Evolutionary conservation across 2,113 vertebrate species (phyloP).

Genomic region (Sinocyclocheilus maitianheensis): DNA sequence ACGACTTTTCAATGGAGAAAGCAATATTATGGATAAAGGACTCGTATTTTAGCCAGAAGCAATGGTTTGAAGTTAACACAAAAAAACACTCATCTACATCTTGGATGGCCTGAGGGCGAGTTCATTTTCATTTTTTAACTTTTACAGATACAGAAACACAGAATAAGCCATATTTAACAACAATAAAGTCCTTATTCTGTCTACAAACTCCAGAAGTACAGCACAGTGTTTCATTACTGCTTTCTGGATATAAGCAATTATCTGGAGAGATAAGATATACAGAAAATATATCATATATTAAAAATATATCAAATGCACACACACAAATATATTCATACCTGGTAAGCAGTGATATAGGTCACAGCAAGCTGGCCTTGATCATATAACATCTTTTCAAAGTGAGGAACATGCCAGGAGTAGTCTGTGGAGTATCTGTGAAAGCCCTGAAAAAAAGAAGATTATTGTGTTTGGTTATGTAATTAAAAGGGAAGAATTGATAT

Average conservation of each 20-base stretch:
- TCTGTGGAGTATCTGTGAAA: constrained; percentile 96
- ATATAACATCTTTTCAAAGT: constrained; percentile 98
- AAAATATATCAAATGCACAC: neutral
- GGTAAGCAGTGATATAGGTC: constrained; percentile 84
- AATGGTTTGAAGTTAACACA: too few relatives aligned
- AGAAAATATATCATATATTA: neutral
- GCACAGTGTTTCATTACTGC: neutral
- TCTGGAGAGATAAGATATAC: neutral
- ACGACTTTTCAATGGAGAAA: too few relatives aligned
- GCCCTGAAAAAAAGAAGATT: constrained; percentile 74
- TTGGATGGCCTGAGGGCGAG: too few relatives aligned
- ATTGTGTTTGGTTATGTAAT: neutral
- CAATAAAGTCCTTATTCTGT: neutral
- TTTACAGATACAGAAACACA: neutral
- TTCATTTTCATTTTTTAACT: neutral
- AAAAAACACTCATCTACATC: too few relatives aligned
- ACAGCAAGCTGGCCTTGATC: constrained; percentile 91
- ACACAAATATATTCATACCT: constrained; percentile 74
- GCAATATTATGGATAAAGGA: too few relatives aligned
- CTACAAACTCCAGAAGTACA: neutral
- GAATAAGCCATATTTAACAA: neutral
- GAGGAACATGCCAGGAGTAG: constrained; percentile 89
- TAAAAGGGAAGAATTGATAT: too few relatives aligned
- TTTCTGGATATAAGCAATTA: neutral
- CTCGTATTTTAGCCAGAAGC: too few relatives aligned